phyloP scores from a whole-genome alignment of 2,797 vertebrate species.

The Tiaroga cobitis region DNA sequence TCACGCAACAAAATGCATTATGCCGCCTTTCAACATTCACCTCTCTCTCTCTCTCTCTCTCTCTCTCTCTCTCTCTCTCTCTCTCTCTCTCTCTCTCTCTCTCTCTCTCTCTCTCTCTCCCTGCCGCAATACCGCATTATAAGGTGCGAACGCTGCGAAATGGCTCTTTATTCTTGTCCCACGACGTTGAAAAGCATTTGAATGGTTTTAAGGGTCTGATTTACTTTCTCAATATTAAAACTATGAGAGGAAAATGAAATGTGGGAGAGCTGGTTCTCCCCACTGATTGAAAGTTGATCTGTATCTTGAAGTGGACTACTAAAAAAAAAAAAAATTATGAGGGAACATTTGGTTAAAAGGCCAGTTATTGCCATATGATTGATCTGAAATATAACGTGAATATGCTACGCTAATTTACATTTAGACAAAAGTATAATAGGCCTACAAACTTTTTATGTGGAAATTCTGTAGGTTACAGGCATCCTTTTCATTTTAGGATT shows the following conservation, averaged over 20 bases:
- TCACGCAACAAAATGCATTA: slow-evolving; percentile 66
- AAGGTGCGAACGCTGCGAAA: not conserved
- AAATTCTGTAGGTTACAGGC: not conserved
- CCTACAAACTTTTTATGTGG: not conserved
- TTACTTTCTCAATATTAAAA: not conserved
- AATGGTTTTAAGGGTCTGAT: not conserved
- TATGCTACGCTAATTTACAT: not conserved
- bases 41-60: not conserved
- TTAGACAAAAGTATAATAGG: not conserved
- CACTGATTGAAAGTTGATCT: slow-evolving; percentile 1
- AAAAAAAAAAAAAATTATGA: too few relatives aligned
- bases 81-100: too few relatives aligned
- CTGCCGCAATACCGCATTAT: slow-evolving; percentile 68
- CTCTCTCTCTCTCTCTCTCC: not conserved
- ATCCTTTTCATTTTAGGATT: not conserved
- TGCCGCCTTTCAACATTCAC: slow-evolving; percentile 54
- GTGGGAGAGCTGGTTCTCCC: not conserved
- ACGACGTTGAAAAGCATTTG: too few relatives aligned
- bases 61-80: too few relatives aligned
- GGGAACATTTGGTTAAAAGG: not conserved
- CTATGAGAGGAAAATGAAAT: not conserved
- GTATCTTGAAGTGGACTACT: not conserved
- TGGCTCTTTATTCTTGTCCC: not conserved
- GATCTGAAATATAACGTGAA: not conserved
- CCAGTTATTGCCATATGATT: not conserved